Evolutionary conservation across 1,140 invertebrate species (phyloP).

Genomic region (Conus ventricosus): DNA sequence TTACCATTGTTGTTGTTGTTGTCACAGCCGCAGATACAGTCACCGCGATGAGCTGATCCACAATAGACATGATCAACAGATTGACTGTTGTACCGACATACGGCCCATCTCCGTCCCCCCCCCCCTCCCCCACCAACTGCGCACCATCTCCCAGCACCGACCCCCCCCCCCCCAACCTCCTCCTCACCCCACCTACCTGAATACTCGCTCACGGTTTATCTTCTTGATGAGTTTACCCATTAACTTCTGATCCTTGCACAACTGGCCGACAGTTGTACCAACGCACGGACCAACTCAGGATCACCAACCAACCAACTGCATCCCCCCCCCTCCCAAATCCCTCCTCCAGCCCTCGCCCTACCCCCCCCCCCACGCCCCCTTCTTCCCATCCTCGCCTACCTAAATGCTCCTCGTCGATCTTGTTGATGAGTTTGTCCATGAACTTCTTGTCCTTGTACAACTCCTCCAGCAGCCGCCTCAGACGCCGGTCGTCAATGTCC

Average conservation of each 20-base stretch:
- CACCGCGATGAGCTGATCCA: too few relatives aligned
- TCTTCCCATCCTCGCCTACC: neutral
- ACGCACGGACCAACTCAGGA: too few relatives aligned
- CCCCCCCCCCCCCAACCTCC: neutral
- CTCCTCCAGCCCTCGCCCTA: neutral
- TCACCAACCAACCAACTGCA: too few relatives aligned
- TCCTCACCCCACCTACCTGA: neutral
- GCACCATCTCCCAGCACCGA: neutral
- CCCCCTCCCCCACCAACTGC: too few relatives aligned
- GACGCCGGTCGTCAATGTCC: conserved; percentile 52
- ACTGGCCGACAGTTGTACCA: too few relatives aligned
- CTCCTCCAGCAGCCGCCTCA: conserved; percentile 57
- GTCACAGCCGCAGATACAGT: too few relatives aligned
- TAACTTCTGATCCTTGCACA: too few relatives aligned
- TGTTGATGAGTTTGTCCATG: conserved; percentile 54
- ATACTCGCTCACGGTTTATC: neutral
- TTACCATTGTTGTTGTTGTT: too few relatives aligned
- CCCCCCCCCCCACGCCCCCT: neutral
- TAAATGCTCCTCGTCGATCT: conserved; percentile 7
- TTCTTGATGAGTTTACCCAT: too few relatives aligned
- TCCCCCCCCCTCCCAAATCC: neutral
- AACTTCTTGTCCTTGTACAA: conserved; percentile 63
- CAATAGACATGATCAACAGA: too few relatives aligned
- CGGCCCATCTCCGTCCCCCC: too few relatives aligned
- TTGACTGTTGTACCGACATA: too few relatives aligned